A percentile compares a stretch with the other conserved stretches of the same genome.
Conservation (phyloP, 1,140 invertebrate species). For the Drosophila nigromelanica region DNA sequence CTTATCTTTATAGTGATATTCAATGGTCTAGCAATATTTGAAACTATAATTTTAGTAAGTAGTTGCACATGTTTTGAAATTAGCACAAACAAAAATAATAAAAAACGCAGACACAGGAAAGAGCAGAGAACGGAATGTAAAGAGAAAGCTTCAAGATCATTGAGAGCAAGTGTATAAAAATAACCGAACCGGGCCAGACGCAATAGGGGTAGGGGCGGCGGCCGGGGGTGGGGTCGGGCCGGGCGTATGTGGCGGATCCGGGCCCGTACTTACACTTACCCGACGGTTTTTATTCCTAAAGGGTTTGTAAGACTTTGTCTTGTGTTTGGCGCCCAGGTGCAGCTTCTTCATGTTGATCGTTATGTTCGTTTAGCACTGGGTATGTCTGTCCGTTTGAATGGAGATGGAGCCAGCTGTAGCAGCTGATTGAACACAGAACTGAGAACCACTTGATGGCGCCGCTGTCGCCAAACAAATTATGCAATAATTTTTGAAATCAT, state of each 20-base stretch:
- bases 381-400: conserved; percentile 1
- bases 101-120: conserved; percentile 1
- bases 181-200: conserved; percentile 65
- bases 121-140: conserved; percentile 6
- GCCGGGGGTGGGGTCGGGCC: neutral
- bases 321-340: conserved; percentile 70
- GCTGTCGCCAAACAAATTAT: conserved; percentile 57
- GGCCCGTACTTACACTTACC: conserved; percentile 53
- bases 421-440: conserved; percentile 14
- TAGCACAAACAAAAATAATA: conserved; percentile 7
- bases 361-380: neutral
- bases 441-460: conserved; percentile 19
- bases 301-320: conserved; percentile 74
- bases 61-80: neutral
- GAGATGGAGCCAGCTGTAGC: conserved; percentile 12
- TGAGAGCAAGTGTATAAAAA: conserved; percentile 76
- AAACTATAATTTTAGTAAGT: neutral
- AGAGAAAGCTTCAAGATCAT: conserved; percentile 34
- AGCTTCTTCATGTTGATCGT: conserved; percentile 71
- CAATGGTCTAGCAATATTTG: neutral
- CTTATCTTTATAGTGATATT: neutral
- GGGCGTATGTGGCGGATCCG: conserved; percentile 10
- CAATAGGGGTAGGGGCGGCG: neutral
- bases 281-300: conserved; percentile 76
- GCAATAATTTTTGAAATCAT: conserved; percentile 64